Conservation (phyloP, 1,140 invertebrate genomes). For the Sycophaga agraensis region DNA sequence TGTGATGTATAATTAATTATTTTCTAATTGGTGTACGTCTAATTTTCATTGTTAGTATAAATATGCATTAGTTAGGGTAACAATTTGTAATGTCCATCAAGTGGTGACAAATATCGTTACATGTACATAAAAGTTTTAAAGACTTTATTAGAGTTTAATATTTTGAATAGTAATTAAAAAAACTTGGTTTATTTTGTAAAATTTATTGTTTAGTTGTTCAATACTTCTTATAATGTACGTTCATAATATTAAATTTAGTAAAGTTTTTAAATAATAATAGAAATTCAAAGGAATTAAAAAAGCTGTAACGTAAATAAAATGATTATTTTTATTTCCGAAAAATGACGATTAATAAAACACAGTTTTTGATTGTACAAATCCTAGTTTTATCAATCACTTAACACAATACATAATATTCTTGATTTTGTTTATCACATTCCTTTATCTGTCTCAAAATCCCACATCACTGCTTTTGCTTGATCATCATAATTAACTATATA, state of each 20-base stretch:
- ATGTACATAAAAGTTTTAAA: conserved; percentile 33
- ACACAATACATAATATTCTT: conserved; percentile 12
- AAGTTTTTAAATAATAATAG: conserved; percentile 30
- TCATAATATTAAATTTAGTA: conserved; percentile 28
- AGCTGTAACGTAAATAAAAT: conserved; percentile 32
- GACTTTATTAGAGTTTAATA: conserved; percentile 30
- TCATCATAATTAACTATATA: no score
- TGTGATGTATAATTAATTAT: conserved; percentile 30
- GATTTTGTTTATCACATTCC: conserved; percentile 12
- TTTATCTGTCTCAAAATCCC: conserved; percentile 18
- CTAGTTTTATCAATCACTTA: conserved; percentile 23
- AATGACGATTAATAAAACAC: conserved; percentile 31
- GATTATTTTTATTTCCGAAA: conserved; percentile 31
- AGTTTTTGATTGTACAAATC: conserved; percentile 32
- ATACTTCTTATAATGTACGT: conserved; percentile 15
- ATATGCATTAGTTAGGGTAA: conserved; percentile 33
- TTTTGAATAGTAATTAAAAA: conserved; percentile 24
- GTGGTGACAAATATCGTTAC: conserved; percentile 31
- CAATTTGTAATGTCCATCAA: conserved; percentile 33
- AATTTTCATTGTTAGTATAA: conserved; percentile 31
- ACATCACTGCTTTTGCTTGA: neutral
- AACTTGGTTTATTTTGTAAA: conserved; percentile 23
- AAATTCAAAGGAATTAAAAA: conserved; percentile 27
- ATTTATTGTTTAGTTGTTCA: conserved; percentile 22
- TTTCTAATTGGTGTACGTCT: conserved; percentile 29